Percentiles rank a stretch among this genome's conserved stretches.
Evolutionary conservation across 2,113 vertebrate species (phyloP).

Genomic region (Lanius collurio): DNA sequence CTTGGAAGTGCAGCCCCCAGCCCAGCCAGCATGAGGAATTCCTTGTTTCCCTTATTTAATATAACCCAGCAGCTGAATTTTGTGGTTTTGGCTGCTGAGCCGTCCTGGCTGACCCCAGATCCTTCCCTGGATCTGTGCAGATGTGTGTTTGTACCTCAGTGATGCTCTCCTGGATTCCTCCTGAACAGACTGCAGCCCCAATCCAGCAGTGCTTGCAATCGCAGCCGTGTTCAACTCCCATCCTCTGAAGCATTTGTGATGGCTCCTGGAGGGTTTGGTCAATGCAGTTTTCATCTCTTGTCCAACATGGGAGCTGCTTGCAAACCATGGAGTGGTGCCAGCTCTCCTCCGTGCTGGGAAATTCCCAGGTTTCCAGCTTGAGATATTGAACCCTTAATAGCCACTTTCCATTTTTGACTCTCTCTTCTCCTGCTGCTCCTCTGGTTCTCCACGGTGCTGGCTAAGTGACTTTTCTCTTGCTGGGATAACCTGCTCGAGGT

Average conservation of each 20-base stretch:
- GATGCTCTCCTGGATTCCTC: conserved; percentile 29
- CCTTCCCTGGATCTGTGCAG: neutral
- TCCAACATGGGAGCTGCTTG: neutral
- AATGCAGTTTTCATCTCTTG: neutral
- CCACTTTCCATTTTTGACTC: neutral
- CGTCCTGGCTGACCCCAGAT: neutral
- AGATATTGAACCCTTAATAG: neutral
- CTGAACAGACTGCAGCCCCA: fast-evolving
- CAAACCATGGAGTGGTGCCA: neutral
- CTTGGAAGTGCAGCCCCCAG: neutral
- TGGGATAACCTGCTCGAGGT: neutral
- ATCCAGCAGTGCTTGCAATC: fast-evolving
- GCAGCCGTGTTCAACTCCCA: fast-evolving
- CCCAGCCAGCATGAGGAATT: neutral
- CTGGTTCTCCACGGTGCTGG: fast-evolving
- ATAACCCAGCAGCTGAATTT: conserved; percentile 22
- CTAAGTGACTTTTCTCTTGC: neutral
- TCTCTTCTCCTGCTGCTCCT: neutral
- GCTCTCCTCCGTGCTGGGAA: neutral
- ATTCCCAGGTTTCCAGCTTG: neutral
- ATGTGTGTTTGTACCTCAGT: fast-evolving
- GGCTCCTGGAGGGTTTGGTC: neutral
- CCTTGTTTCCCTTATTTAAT: conserved; percentile 49
- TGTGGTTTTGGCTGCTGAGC: conserved; percentile 11
- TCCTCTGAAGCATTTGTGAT: fast-evolving